A percentile compares a stretch with the other conserved stretches of the same genome.
These are phyloP conservation scores for Endomychus coccineus DNA, from an alignment of 2,888 invertebrate species.

Conservation along the genomic window DNA sequence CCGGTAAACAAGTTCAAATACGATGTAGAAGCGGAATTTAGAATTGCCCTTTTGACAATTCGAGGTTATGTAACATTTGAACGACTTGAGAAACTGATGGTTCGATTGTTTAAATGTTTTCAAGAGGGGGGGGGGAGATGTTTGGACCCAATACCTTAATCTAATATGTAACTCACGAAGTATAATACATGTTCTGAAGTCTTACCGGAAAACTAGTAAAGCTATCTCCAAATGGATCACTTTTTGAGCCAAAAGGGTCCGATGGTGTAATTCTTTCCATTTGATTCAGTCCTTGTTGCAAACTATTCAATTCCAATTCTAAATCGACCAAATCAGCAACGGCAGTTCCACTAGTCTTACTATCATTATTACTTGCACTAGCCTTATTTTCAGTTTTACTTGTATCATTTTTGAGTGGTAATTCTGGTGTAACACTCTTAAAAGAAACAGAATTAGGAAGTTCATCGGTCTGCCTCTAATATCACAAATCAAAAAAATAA, in stretches of 20 bases:
- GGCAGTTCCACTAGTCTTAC: conserved; percentile 41
- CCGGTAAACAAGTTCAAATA: too few relatives aligned
- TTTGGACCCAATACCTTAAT: too few relatives aligned
- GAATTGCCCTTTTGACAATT: too few relatives aligned
- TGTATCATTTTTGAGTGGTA: conserved; percentile 17
- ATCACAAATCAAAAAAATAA: too few relatives aligned
- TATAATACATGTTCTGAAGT: too few relatives aligned
- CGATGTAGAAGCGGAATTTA: too few relatives aligned
- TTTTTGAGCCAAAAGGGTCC: conserved; percentile 54
- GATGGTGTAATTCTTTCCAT: conserved; percentile 78
- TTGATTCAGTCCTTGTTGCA: conserved; percentile 81
- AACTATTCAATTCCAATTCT: conserved; percentile 77
- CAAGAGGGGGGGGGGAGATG: too few relatives aligned
- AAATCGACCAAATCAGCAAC: conserved; percentile 83
- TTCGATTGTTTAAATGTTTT: too few relatives aligned
- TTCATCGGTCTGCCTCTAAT: too few relatives aligned
- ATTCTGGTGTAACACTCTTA: conserved; percentile 28
- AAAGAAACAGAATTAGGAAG: conserved; percentile 17
- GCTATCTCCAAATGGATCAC: conserved; percentile 70
- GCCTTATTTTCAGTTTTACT: conserved; percentile 17
- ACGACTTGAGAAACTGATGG: too few relatives aligned
- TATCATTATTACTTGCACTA: conserved; percentile 22
- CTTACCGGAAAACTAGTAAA: conserved; percentile 48
- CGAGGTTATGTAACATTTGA: too few relatives aligned
- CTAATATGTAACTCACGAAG: too few relatives aligned